Base-by-base conservation (phyloP, 2,797 vertebrate genomes). In the Anas bernieri region DNA sequence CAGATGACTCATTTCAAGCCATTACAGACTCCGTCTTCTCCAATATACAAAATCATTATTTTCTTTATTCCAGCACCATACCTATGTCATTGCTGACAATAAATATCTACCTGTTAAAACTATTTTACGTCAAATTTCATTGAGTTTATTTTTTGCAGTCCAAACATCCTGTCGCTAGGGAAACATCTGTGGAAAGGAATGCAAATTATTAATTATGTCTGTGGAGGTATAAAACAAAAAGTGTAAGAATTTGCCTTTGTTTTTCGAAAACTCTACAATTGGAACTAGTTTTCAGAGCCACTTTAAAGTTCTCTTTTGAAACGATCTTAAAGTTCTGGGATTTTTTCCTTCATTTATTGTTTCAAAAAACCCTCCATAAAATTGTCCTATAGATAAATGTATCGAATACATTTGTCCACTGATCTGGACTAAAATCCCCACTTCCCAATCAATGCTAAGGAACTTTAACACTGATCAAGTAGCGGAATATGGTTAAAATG, bases 181-280 rank as follows among this genome's bases (percentile, higher is more conserved):
- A 96, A 96, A 93, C 91, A 96, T 72, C 96, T 89, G 94, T n/a
- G 70, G 39, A 75, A 37, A 87, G 72, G 81, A 94, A 94, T 96
- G 81, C 50, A 92, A 86, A 90, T 91, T 82, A 86, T 39, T 45
- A 26, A 54, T 80, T 87, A 25, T 4, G 39, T 43, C 73, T 83
- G 69, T 25, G 37, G 21, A 92, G 20, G 45, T 23, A 91, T 25
- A 83, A 75, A 83, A 80, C 7, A 43, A 63, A 87, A 72, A 31
- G 17, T 1, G 0, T 6, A 66, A 55, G 33, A 70, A 76, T 55
- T 68, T 91, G 39, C 28, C 39, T 76, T 63, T 37, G 37, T 46
- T 92, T 88, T 63, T 52, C 9, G 46, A 88, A 83, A 86, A 25
- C 20, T 46, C 21, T 45, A 35, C 28, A 64, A 30, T 6, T 43